Evolutionary conservation across 2,888 invertebrate species (phyloP), one percentile per base, ranked within the genome.

Genomic region (Bruchidius siliquastri): DNA sequence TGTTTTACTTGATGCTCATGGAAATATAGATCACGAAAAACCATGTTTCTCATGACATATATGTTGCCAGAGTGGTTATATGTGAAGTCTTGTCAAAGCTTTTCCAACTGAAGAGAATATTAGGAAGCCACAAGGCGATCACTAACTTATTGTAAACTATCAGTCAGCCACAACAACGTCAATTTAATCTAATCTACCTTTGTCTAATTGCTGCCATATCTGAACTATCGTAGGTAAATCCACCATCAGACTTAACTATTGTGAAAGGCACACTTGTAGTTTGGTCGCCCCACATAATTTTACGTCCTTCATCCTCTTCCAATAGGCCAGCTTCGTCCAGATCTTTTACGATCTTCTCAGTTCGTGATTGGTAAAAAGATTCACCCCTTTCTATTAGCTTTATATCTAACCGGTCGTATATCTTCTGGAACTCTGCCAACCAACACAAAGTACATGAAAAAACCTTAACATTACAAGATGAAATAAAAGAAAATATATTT

Each of bases 181-280:
- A n/a, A n/a, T n/a, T n/a, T n/a, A n/a, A n/a, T n/a, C n/a, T n/a
- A n/a, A n/a, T n/a, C 18, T 49, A 49, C 49, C 49, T 90, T 72
- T 98, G 93, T 81, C 92, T 94, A 21, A 99, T 90, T 2, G 96
- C 92, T 0, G 99, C 97, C 90, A 99, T 89, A 84, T 99, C 99
- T 0, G 99, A 99, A 0, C 99, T 99, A 84, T 99, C 99, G 85
- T 99, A 99, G 0, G 99, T 99, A 81, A 91, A 94, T 20, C 97
- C 97, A 49, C 99, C 99, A 86, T 98, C 99, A 0, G 97, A 96
- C 87, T 99, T 99, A 0, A 99, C 92, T 22, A 99, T 89, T 0
- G 98, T 99, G 72, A 99, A 86, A 0, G 99, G 99, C 75, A 98
- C 92, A 49, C 1, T 49, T 20, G 76, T 76, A 18, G 22, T 13